Conservation (phyloP, 2,113 vertebrate genomes). For the Crotophaga sulcirostris region DNA sequence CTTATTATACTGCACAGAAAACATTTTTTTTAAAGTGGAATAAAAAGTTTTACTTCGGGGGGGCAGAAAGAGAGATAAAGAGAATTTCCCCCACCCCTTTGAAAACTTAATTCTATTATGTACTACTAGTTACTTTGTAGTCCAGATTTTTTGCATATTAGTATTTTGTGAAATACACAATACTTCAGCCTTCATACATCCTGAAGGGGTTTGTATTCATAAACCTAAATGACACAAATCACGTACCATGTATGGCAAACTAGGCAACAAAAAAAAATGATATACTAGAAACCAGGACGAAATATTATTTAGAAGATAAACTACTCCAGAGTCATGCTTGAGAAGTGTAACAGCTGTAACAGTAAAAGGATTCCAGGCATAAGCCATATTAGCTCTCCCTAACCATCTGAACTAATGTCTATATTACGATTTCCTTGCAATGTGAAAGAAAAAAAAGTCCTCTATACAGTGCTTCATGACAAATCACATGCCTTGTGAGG, state of each 20-base stretch:
- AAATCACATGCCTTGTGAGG: constrained; percentile 55
- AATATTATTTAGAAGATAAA: not conserved
- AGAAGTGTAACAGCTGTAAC: not conserved
- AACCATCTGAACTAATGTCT: not conserved
- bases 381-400: not conserved
- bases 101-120: not conserved
- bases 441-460: not conserved
- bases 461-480: constrained; percentile 13
- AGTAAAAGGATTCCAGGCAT: not conserved
- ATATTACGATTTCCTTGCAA: not conserved
- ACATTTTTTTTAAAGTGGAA: not conserved
- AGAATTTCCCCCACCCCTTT: not conserved
- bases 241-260: not conserved
- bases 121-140: not conserved
- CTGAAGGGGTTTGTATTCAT: not conserved
- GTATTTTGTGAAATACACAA: constrained; percentile 6
- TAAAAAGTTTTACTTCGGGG: not conserved
- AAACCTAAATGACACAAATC: not conserved
- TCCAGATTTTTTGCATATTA: not conserved
- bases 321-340: not conserved
- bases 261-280: not conserved
- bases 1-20: constrained; percentile 2
- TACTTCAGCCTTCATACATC: not conserved
- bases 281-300: not conserved
- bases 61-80: not conserved